Evolutionary conservation across 35 echinoderm and acorn worm species (phyloP).

Genomic region (Ophioderma brevispina): DNA sequence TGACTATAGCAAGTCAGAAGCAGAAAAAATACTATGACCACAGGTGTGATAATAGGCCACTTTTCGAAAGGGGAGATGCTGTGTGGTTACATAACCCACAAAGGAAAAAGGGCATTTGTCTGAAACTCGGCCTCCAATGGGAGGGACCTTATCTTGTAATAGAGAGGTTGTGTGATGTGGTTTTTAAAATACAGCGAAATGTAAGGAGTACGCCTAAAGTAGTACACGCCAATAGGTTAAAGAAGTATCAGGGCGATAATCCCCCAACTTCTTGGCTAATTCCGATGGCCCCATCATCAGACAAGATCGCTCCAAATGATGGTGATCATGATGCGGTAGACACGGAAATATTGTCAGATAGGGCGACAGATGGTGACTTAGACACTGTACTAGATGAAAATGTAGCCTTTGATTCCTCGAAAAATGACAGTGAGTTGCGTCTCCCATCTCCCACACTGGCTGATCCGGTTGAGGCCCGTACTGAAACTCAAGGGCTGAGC

Average conservation of each 20-base stretch:
- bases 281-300: not conserved
- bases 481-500: not conserved
- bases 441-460: not conserved
- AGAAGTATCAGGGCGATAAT: constrained; percentile 37
- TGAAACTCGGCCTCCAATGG: constrained; percentile 43
- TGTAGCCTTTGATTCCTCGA: not conserved
- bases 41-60: not conserved
- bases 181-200: constrained; percentile 37
- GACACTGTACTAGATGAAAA: not conserved
- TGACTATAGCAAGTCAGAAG: constrained; percentile 18
- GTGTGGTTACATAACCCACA: constrained; percentile 33
- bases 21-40: constrained; percentile 11
- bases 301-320: not conserved
- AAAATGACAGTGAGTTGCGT: not conserved
- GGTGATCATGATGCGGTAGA: too few species aligned
- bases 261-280: constrained; percentile 17
- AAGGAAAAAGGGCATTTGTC: constrained; percentile 33
- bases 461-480: not conserved
- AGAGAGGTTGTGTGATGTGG: constrained; percentile 46
- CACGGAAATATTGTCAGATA: too few species aligned
- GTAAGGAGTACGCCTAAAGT: constrained; percentile 32
- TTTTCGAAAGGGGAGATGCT: constrained; percentile 23
- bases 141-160: constrained; percentile 44
- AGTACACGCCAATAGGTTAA: constrained; percentile 45
- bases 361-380: too few species aligned